A percentile compares a stretch with the other conserved stretches of the same genome.
These are phyloP conservation scores for Brienomyrus longianalis DNA, from an alignment of 2,113 vertebrate genomes.

Conservation along the genomic window DNA sequence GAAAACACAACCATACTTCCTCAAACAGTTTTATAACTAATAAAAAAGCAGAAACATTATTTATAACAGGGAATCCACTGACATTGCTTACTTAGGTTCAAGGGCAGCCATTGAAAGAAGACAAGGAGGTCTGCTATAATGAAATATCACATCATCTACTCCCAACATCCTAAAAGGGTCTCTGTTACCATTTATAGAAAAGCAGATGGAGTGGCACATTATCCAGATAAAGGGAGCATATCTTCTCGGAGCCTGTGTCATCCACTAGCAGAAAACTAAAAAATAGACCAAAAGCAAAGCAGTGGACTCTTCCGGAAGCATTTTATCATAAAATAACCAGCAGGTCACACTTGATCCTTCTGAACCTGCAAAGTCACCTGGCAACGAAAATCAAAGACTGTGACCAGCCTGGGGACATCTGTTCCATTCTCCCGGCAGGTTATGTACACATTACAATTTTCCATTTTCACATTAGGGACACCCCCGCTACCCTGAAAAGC, in stretches of 20 bases:
- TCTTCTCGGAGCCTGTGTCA: background rate
- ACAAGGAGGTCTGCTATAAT: background rate
- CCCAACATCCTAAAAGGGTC: background rate
- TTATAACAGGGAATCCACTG: background rate
- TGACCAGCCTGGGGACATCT: conserved; percentile 29
- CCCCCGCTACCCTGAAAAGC: background rate
- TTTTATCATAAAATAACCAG: conserved; percentile 38
- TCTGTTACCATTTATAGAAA: conserved; percentile 5
- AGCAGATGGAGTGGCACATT: conserved; percentile 14
- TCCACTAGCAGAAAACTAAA: background rate
- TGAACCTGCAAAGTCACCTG: conserved; percentile 35
- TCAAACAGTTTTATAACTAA: conserved; percentile 2
- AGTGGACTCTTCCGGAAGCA: conserved; percentile 26
- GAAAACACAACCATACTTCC: background rate
- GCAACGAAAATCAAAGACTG: conserved; percentile 24
- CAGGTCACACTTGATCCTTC: conserved; percentile 40
- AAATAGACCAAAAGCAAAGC: background rate
- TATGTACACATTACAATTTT: conserved; percentile 15
- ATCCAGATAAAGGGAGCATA: conserved; percentile 8
- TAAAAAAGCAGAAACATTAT: background rate
- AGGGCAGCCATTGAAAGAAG: background rate
- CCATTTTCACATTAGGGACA: background rate
- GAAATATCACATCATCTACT: conserved; percentile 2
- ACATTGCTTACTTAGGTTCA: background rate
- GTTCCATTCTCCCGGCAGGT: conserved; percentile 33